Base-by-base conservation (phyloP, 2,113 vertebrate genomes). In the Crotalus horridus region DNA sequence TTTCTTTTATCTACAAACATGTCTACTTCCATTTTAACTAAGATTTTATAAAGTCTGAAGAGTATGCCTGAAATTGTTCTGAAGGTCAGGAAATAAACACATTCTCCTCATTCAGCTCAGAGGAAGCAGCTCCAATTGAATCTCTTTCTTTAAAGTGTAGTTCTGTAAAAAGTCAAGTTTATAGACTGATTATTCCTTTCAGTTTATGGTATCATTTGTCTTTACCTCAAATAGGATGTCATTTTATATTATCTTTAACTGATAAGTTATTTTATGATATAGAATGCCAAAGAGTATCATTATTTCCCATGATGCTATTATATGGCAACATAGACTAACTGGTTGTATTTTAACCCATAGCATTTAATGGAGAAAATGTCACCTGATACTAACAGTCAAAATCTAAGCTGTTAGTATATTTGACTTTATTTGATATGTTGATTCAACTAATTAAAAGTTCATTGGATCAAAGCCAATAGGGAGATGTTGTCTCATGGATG, bases 1-100 rank as follows among this genome's bases (percentile, higher is more conserved):
- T 95, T 93, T 61, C 9, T 24, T 91, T 93, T 93, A 87, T 88
- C 69, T 93, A 11, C 21, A 91, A 23, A 92, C 15, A 33, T 4
- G 85, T 39, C 4, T 39, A 91, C 3, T 46, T 94, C 93, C 54
- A 26, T 86, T 92, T 21, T 85, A 94, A 90, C 0, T 92, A 93
- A 93, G 9, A 1, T 15, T 93, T 56, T 39, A 53, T 69, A 94
- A 95, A 64, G 26, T 56, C 85, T 91, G 11, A 29, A 94, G 95
- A 90, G 39, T 17, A 7, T 93, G 11, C 59, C 6, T 24, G 93
- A 69, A 87, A 85, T 94, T 94, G 11, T 92, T 88, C 74, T 90
- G 93, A 85, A 89, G 91, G 54, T 92, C 89, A 94, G 4, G 51
- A 94, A 0, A 1, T 89, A 54, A 87, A 26, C 13, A 7, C 24